Base-by-base conservation (phyloP, 2,888 invertebrate species). In the Odontocolon sp. region DNA sequence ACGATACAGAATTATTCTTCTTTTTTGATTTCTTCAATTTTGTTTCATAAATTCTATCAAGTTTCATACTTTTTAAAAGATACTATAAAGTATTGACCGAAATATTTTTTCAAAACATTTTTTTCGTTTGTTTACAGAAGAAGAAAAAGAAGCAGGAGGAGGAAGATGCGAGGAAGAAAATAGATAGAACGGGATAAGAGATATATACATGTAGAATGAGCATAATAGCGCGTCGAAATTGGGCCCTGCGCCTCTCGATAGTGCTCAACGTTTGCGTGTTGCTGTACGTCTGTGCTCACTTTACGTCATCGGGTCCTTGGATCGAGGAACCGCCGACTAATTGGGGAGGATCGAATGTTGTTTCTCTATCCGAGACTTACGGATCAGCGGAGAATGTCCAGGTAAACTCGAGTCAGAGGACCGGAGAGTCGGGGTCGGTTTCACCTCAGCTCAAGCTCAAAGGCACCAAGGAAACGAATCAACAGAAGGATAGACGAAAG, bases 191-290 rank as follows among this genome's bases (percentile, higher is more conserved):
- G n/a, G 52, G 14, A 42, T 18, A 21, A 28, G 26, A 16, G 61
- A 54, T 31, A 36, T n/a, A n/a, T n/a, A n/a, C 16, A 61, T 52
- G 80, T 83, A 87, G 82, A 75, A 87, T 88, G 86, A 85, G 85
- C 67, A 85, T 87, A 73, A 91, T 93, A 80, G 91, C 92, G 70
- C 91, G 93, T 79, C 93, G 95, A 82, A 95, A 95, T 91, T 93
- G 95, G 92, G 92, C 95, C 91, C 93, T 95, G 89, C 93, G 94
- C 84, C 93, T 95, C 90, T 95, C 95, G 91, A 94, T 95, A 85
- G 92, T 95, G 76, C 93, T 95, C 83, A 95, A 95, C 88, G 92
- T 95, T 80, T 94, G 94, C 82, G 94, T 95, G 67, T 90, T 95
- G 71, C 90, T 95, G 78, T 95, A 95, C 90, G 94, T 94, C 80